Evolutionary conservation across 2,888 invertebrate genomes (phyloP), one percentile per base, ranked within the genome.

Genomic region (Ochropleura plecta): DNA sequence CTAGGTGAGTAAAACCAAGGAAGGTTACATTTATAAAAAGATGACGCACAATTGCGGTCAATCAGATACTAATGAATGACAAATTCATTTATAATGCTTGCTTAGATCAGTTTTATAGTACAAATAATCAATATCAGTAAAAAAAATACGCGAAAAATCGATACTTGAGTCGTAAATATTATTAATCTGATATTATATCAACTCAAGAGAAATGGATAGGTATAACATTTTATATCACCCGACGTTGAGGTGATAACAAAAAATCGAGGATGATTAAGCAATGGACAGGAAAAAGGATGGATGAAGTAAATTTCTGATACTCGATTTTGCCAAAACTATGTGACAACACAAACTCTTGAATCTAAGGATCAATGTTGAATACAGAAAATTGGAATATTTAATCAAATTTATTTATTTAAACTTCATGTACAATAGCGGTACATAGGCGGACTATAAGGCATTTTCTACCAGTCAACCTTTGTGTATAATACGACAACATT

Each of bases 91-190:
- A 18, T 62, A 30, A 63, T 30, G 8, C 30, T 9, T 9, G 30
- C 12, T 4, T 44, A 70, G n/a, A 70, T 70, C 44, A 70, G 5
- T 70, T 7, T 51, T 70, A n/a, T 51, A 14, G 16, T 69, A 30
- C 44, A 9, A 44, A 42, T 70, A 70, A 70, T 70, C 70, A 53
- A 51, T 51, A 14, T 70, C 44, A 70, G 18, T 70, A 70, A 51
- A 71, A n/a, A 30, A 70, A 70, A 30, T n/a, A n/a, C 42, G 42
- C n/a, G 20, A 30, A 12, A 2, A n/a, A 70, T 70, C n/a, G 12
- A 70, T n/a, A 46, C 9, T 18, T 68, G 42, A 67, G 42, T 20
- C 60, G 40, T 60, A 40, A 5, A 49, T 16, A 49, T 49, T 49
- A 16, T 16, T 20, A 20, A 20, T 42, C 40, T 40, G 10, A 59